Evolutionary conservation across 2,113 vertebrate species (phyloP), one percentile per base, ranked within the genome.

Genomic region (Embiotoca jacksoni): DNA sequence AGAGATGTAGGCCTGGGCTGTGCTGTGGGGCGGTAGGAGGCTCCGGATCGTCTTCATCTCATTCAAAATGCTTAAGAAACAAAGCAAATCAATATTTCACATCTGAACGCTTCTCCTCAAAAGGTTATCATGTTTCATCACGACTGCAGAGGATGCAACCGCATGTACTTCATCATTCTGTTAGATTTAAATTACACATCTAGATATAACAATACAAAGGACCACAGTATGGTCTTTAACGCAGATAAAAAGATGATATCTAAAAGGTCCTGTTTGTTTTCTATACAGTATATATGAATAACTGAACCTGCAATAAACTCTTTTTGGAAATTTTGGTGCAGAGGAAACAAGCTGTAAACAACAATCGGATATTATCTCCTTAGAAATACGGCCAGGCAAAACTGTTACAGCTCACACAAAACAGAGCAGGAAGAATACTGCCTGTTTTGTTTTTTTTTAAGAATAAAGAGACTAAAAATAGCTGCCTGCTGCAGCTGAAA

Each of bases 31-130:
- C 0, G 90, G 84, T n/a, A 95, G 75, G 30, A 92, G 72, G 72
- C 72, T 81, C 49, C 86, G 75, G 32, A 94, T 23, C 6, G 72
- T 78, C 57, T 74, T 78, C 88, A 94, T 72, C 49, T 92, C 69
- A 41, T 89, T 85, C 69, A 94, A 41, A 75, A 95, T 88, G 49
- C 94, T 95, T 53, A 37, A 72, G 33, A 83, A 81, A 82, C 57
- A 75, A 75, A 79, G 16, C 6, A 78, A 14, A 61, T 58, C 23
- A 72, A 53, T 53, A 78, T 50, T 62, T 78, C 5, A 69, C 9
- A 58, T 57, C 5, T 67, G 39, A 73, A 56, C 7, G 6, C 14
- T 3, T 76, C 9, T 64, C 37, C 61, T 64, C 6, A 63, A 69
- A 83, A 35, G 7, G 50, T 72, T 53, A 75, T 47, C 6, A n/a